Evolutionary conservation across 2,113 vertebrate species (phyloP), one percentile per base, ranked within the genome.

Genomic region (Actenoides hombroni): DNA sequence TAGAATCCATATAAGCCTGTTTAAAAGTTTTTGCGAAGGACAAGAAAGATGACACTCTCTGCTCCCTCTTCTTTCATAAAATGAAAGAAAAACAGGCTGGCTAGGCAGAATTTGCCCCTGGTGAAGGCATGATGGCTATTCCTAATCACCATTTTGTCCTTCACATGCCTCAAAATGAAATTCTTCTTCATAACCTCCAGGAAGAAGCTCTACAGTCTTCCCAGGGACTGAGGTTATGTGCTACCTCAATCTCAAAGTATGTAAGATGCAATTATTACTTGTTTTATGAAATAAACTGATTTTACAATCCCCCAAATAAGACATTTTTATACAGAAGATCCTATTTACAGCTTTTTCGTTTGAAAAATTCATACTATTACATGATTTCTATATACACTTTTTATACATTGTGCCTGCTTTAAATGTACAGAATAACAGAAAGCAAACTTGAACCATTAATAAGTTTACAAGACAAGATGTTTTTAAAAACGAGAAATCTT

Each of bases 401-500:
- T 56, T 68, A 89, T 94, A 96, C 64, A 96, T 64, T 86, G 92
- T 83, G 5, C 4, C 76, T 65, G 37, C 21, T 87, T 92, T 83
- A 85, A 82, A 94, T 49, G 8, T 83, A 89, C 78, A 95, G 35
- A 78, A 21, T 77, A 92, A 42, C 5, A 83, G 16, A 56, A 92
- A 83, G 48, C 80, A 70, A n/a, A 46, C 13, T 29, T 67, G 20
- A 85, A 63, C 17, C 37, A 56, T 51, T 81, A 26, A 48, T 14
- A 81, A 79, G 8, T 86, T 86, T 96, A 94, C 74, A 75, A 65
- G 15, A 6, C 3, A 49, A 29, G 37, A 1, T 59, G 79, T 78
- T 42, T 81, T 18, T 24, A n/a, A 60, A 60, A 63, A 14, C 31
- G 81, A 51, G 60, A 21, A 8, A 54, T 88, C 80, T 59, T 89